Conservation (phyloP, 2,797 vertebrate species). For the Micrastur ruficollis region DNA sequence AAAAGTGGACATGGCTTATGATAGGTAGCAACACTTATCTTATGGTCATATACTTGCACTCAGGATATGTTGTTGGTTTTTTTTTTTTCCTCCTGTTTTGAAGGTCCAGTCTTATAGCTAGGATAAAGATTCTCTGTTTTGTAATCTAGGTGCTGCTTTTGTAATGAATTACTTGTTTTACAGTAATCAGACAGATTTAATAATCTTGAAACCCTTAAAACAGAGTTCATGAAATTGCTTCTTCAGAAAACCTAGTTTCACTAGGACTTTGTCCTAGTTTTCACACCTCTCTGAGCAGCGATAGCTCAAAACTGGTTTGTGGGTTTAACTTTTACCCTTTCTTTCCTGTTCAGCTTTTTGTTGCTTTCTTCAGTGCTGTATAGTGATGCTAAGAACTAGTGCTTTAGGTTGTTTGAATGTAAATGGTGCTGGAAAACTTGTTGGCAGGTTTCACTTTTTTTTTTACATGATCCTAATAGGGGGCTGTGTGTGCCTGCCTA, state of each 20-base stretch:
- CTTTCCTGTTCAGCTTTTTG: neutral
- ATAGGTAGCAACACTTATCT: neutral
- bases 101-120: neutral
- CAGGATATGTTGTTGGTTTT: neutral
- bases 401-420: neutral
- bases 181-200: neutral
- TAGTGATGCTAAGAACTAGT: neutral
- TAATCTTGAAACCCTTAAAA: neutral
- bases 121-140: neutral
- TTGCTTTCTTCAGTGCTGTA: neutral
- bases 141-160: neutral
- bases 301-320: neutral
- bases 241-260: neutral
- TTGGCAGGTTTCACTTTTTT: neutral
- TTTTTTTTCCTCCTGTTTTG: neutral
- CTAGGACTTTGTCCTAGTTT: conserved; percentile 15
- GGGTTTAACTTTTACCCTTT: neutral
- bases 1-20: neutral
- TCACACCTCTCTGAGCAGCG: neutral
- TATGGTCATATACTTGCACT: neutral
- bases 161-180: neutral
- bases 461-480: neutral
- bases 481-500: neutral
- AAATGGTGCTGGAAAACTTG: neutral
- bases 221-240: neutral